phyloP scores from a whole-genome alignment of 2,888 invertebrate species.

The Prenolepis imparis region DNA sequence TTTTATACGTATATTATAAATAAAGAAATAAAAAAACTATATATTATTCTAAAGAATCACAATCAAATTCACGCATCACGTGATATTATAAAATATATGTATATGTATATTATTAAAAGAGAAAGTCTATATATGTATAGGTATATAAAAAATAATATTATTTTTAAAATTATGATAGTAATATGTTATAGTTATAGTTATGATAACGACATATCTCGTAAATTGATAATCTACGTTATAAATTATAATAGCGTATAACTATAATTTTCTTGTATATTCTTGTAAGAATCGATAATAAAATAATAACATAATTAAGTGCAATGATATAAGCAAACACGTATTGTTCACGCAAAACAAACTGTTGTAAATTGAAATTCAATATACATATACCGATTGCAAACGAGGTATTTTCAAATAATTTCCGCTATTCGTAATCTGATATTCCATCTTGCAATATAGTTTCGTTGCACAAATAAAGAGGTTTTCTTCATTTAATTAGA shows the following conservation, averaged over 20 bases:
- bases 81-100: not conserved
- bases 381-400: constrained; percentile 7
- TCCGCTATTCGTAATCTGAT: constrained; percentile 32
- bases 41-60: not conserved
- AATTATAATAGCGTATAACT: not conserved
- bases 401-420: constrained; percentile 23
- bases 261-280: not conserved
- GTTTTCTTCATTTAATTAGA: constrained; percentile 3
- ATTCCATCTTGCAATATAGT: constrained; percentile 25
- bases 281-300: not conserved
- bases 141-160: not conserved
- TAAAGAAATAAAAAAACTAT: not conserved
- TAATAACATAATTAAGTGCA: constrained; percentile 3
- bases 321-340: not conserved
- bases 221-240: not conserved
- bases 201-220: too few relatives aligned
- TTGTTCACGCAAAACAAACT: constrained; percentile 38
- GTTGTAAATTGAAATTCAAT: constrained; percentile 52
- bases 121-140: too few relatives aligned
- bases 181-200: not conserved
- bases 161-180: not conserved
- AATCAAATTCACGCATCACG: not conserved
- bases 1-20: not conserved
- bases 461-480: not conserved
- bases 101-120: constrained; percentile 5